Percentiles rank a stretch among this genome's conserved stretches.
Evolutionary conservation across 2,113 vertebrate genomes (phyloP).

Genomic region (Narcine bancroftii): DNA sequence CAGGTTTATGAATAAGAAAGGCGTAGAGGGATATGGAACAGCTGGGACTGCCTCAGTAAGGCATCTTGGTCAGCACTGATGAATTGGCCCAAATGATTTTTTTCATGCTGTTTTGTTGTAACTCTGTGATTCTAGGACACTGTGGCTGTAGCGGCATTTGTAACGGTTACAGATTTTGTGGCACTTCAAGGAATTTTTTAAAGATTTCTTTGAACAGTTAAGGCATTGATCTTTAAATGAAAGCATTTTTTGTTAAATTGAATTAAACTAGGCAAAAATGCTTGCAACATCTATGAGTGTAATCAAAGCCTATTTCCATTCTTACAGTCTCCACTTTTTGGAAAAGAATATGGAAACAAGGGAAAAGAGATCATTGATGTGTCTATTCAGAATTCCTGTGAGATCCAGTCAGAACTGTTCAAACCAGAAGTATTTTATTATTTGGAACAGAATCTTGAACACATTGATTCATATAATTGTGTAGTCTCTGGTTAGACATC

Average conservation of each 20-base stretch:
- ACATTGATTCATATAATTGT: constrained; percentile 15
- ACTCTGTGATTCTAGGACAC: no score
- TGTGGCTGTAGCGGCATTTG: not conserved
- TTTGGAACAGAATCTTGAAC: not conserved
- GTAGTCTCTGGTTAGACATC: not conserved
- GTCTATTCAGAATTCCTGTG: not conserved
- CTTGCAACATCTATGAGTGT: not conserved
- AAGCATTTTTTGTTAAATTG: not conserved
- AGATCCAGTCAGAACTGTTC: not conserved
- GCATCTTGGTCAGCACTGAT: no score
- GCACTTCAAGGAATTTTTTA: no score
- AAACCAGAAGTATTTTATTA: not conserved
- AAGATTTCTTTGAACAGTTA: no score
- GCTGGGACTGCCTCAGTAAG: no score
- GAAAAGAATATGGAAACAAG: not conserved
- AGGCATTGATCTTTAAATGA: no score
- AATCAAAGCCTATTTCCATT: no score
- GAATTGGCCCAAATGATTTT: no score
- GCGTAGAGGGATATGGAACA: no score
- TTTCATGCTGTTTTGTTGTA: no score
- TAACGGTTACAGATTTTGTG: not conserved
- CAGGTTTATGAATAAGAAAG: no score
- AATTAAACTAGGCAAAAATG: no score
- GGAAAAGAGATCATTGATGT: not conserved
- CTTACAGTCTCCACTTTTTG: not conserved